These are phyloP conservation scores for Charaxes varanes DNA, from an alignment of 1,140 invertebrate genomes.

Conservation along the genomic window DNA sequence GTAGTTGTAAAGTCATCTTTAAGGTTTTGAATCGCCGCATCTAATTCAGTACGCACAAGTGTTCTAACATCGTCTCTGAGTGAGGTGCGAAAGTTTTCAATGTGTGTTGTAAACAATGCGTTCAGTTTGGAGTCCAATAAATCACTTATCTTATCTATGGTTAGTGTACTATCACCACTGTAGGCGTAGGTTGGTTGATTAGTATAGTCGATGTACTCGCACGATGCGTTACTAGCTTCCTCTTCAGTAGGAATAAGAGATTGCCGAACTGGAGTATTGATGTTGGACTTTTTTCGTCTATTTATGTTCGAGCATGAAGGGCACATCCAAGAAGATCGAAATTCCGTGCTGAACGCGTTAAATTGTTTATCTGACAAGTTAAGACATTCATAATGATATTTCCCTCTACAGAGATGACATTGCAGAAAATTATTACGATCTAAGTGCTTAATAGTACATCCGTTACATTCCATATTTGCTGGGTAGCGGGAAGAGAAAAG, in stretches of 20 bases:
- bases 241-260: background rate
- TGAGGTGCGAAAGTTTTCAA: background rate
- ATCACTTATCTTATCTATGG: constrained; percentile 3
- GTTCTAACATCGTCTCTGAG: constrained; percentile 3
- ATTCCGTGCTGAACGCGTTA: constrained; percentile 2
- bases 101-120: background rate
- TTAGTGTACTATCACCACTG: background rate
- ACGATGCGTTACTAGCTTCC: background rate
- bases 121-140: constrained; percentile 4
- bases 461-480: no score
- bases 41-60: background rate
- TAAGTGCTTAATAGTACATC: no score
- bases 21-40: background rate
- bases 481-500: no score
- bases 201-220: background rate
- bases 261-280: constrained; percentile 1
- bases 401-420: background rate
- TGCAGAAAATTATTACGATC: constrained; percentile 1
- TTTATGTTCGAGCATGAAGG: background rate
- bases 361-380: background rate
- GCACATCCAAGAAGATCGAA: constrained; percentile 1
- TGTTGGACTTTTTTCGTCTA: constrained; percentile 1
- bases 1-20: constrained; percentile 3
- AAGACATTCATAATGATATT: constrained; percentile 1
- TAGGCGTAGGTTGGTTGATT: background rate